Evolutionary conservation across 2,888 invertebrate genomes (phyloP).

Genomic region (Drosophila maculinotata): DNA sequence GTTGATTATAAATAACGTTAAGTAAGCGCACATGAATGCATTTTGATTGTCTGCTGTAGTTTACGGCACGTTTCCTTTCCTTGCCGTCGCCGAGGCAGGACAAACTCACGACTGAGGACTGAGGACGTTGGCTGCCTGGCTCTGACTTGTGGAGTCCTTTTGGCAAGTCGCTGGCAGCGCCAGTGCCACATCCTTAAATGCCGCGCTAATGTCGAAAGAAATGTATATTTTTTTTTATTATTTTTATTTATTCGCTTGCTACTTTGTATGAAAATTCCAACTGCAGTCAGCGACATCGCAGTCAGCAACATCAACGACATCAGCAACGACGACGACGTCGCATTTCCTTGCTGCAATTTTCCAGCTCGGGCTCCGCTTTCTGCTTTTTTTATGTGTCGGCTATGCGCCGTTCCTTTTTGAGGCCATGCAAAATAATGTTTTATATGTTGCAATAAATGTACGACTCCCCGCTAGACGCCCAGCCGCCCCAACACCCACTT

Average conservation of each 20-base stretch:
- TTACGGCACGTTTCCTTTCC: slow-evolving; percentile 69
- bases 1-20: slow-evolving; percentile 76
- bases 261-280: slow-evolving; percentile 66
- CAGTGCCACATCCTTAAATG: slow-evolving; percentile 70
- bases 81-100: slow-evolving; percentile 48
- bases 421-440: slow-evolving; percentile 79
- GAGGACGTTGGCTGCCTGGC: slow-evolving; percentile 2
- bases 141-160: slow-evolving; percentile 14
- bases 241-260: slow-evolving; percentile 70
- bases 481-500: background rate
- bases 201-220: slow-evolving; percentile 70
- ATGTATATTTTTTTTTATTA: slow-evolving; percentile 54
- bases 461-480: slow-evolving; percentile 42
- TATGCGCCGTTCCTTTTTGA: slow-evolving; percentile 64
- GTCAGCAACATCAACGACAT: slow-evolving; percentile 14
- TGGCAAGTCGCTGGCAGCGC: slow-evolving; percentile 28
- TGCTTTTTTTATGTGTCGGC: slow-evolving; percentile 44
- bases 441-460: slow-evolving; percentile 80
- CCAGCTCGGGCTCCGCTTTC: slow-evolving; percentile 56
- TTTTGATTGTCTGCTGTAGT: slow-evolving; percentile 76
- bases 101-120: slow-evolving; percentile 50
- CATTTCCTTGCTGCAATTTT: slow-evolving; percentile 76
- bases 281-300: slow-evolving; percentile 42
- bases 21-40: slow-evolving; percentile 79
- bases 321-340: slow-evolving; percentile 56